Evolutionary conservation across 1,140 invertebrate species (phyloP).

Genomic region (Brachionus paranguensis): DNA sequence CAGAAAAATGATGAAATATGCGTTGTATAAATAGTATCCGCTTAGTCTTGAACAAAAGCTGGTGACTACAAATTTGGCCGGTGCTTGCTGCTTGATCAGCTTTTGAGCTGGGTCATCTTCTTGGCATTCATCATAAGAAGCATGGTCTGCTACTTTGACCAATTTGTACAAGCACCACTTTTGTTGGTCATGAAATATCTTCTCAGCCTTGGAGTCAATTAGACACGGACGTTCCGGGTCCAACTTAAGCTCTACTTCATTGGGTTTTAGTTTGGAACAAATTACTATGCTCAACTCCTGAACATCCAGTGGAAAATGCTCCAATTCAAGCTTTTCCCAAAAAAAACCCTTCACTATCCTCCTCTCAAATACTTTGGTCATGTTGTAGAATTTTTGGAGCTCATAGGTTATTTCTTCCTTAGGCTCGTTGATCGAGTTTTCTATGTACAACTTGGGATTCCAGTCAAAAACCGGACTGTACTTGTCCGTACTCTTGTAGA

Average conservation of each 20-base stretch:
- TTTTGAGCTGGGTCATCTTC: not conserved
- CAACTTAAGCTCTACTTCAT: not conserved
- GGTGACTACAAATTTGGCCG: conserved; percentile 18
- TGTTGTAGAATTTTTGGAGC: not conserved
- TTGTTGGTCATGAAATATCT: conserved; percentile 34
- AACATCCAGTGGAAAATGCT: conserved; percentile 14
- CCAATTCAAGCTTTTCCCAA: conserved; percentile 25
- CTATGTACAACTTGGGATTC: conserved; percentile 34
- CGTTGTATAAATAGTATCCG: conserved; percentile 25
- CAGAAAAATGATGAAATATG: not conserved
- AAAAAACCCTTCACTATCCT: conserved; percentile 8
- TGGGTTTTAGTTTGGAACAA: not conserved
- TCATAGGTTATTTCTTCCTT: conserved; percentile 3
- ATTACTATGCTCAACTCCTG: conserved; percentile 14
- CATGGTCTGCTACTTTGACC: not conserved
- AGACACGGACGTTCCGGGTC: not conserved
- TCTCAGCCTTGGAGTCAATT: not conserved
- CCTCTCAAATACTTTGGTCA: not conserved
- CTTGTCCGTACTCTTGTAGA: not conserved
- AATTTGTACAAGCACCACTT: conserved; percentile 17
- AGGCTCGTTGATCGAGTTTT: conserved; percentile 5
- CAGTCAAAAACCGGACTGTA: conserved; percentile 3
- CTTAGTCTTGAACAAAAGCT: not conserved
- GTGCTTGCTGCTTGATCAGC: not conserved
- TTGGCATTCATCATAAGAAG: not conserved